Conservation (phyloP, 2,888 invertebrate species). For the Kryphioiulus occultus region DNA sequence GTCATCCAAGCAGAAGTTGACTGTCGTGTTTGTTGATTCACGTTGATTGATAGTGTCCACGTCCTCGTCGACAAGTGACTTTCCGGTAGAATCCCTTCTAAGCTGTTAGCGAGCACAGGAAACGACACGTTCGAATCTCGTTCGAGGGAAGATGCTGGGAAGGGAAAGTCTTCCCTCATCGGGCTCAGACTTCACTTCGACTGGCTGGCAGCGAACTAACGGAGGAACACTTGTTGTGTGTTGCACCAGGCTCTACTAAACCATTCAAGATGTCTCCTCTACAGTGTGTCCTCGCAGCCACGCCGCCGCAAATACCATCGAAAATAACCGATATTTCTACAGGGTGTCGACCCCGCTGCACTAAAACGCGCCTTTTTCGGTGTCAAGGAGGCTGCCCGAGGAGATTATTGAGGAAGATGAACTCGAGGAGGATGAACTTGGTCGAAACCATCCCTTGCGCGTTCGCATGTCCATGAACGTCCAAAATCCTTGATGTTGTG, state of each 20-base stretch:
- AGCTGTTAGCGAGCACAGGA: not conserved
- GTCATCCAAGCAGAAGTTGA: not conserved
- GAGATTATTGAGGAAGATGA: no score
- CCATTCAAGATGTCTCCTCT: not conserved
- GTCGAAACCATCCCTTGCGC: no score
- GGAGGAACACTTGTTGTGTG: conserved; percentile 5
- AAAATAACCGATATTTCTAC: not conserved
- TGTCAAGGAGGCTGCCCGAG: no score
- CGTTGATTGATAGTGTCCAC: not conserved
- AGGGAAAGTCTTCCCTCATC: not conserved
- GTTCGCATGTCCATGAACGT: no score
- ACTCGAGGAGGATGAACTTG: no score
- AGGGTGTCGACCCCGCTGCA: not conserved
- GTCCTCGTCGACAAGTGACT: not conserved
- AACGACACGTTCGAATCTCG: not conserved
- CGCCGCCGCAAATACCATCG: not conserved
- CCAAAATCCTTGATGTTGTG: no score
- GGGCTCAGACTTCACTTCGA: not conserved
- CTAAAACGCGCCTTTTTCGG: not conserved
- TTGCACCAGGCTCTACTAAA: not conserved
- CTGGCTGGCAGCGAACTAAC: not conserved
- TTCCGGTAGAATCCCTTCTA: not conserved
- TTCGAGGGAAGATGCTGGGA: not conserved
- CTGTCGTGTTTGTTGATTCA: not conserved
- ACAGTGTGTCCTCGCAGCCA: not conserved